Evolutionary conservation across 1,140 invertebrate species (phyloP).

Genomic region (Metaphire vulgaris): DNA sequence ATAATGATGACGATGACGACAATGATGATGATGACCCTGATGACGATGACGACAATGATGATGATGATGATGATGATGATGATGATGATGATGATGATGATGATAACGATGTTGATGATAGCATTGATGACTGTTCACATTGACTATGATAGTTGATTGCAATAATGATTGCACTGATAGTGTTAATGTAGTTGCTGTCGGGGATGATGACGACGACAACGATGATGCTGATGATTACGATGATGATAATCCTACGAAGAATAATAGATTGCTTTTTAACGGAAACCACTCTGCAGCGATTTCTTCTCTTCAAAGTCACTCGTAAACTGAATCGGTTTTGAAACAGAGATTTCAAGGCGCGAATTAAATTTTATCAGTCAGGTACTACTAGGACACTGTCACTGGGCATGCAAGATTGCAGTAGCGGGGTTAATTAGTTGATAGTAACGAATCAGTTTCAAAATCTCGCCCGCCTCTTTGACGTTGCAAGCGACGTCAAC

Average conservation of each 20-base stretch:
- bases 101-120: background rate
- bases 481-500: no score
- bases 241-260: background rate
- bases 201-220: background rate
- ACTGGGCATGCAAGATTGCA: background rate
- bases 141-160: background rate
- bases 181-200: background rate
- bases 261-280: background rate
- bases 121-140: background rate
- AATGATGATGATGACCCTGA: conserved; percentile 29
- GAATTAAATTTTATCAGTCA: background rate
- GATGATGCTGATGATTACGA: background rate
- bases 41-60: no score
- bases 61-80: conserved; percentile 26
- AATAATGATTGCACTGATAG: background rate
- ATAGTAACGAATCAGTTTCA: no score
- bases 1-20: conserved; percentile 24
- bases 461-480: no score
- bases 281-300: background rate
- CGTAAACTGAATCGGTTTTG: no score
- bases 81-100: background rate
- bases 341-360: no score
- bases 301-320: background rate
- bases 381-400: background rate
- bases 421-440: background rate